Evolutionary conservation across 1,140 invertebrate genomes (phyloP), one percentile per base, ranked within the genome.

Genomic region (Ylistrum balloti): DNA sequence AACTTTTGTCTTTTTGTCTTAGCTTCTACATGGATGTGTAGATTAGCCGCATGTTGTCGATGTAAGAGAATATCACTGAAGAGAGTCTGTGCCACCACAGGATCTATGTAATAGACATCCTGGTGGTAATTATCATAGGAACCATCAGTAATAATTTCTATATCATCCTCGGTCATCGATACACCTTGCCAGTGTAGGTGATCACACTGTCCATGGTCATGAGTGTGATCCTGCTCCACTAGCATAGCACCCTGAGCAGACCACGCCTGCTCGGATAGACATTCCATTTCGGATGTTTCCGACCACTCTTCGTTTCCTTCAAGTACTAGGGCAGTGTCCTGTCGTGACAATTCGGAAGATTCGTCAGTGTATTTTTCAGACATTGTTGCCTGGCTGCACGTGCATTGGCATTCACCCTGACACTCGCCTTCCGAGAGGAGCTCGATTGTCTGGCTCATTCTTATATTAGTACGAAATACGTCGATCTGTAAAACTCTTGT

Each of bases 1-100:
- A 91, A 90, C 87, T 90, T 92, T 87, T 94, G 93, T 90, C 92
- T 92, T 90, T 92, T 91, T 33, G 93, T 93, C 86, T 90, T 91
- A 20, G 85, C 89, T 33, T 91, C 91, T 3, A 91, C 89, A 88
- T 90, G 91, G 74, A 91, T 91, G 86, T 90, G 91, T n/a, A 91
- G 13, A 85, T 91, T 87, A 74, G 87, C 33, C 0, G 87, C 22
- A 11, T 20, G n/a, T 1, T 56, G 91, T 33, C 90, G 89, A 41
- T 86, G 87, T 85, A 90, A 56, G 15, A 91, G 41, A 88, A 90
- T 90, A 32, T 91, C 91, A 88, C 89, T 91, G 17, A 91, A 48
- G 17, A 91, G 85, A 74, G 89, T 90, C 56, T 89, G 45, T 41
- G 91, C 91, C 2, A 90, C 89, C 22, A 56, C 85, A 9, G 38